These are phyloP conservation scores for Parthenolecanium corni DNA, from an alignment of 2,888 invertebrate species.

Conservation along the genomic window DNA sequence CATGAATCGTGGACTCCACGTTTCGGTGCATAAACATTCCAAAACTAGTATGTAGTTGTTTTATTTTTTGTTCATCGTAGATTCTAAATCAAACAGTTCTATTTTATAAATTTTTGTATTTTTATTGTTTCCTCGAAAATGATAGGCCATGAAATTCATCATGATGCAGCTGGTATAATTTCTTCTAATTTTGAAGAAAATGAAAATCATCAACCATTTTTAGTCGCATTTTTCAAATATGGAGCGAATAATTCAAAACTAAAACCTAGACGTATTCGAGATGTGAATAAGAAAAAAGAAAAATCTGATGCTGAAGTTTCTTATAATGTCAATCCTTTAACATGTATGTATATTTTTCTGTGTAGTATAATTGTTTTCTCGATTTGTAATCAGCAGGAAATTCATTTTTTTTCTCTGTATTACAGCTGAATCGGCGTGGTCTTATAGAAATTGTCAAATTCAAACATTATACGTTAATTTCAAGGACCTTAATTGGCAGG, in stretches of 20 bases:
- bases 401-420: neutral
- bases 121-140: slow-evolving; percentile 15
- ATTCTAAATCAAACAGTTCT: neutral
- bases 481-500: slow-evolving; percentile 77
- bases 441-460: slow-evolving; percentile 68
- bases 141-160: slow-evolving; percentile 65
- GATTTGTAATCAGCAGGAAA: neutral
- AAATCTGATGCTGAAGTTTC: slow-evolving; percentile 17
- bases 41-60: slow-evolving; percentile 45
- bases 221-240: slow-evolving; percentile 78
- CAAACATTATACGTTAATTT: slow-evolving; percentile 88
- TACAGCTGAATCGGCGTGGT: slow-evolving; percentile 20
- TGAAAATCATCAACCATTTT: slow-evolving; percentile 71
- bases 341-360: slow-evolving; percentile 27
- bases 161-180: slow-evolving; percentile 73
- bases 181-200: slow-evolving; percentile 52
- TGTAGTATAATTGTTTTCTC: neutral
- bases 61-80: slow-evolving; percentile 5
- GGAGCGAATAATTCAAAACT: slow-evolving; percentile 41
- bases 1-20: slow-evolving; percentile 73
- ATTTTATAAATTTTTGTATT: slow-evolving; percentile 20
- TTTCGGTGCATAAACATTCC: slow-evolving; percentile 61
- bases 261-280: slow-evolving; percentile 40
- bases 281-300: slow-evolving; percentile 38
- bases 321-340: slow-evolving; percentile 32